Evolutionary conservation across 2,797 vertebrate species (phyloP).

Genomic region (Muscicapa comitata): DNA sequence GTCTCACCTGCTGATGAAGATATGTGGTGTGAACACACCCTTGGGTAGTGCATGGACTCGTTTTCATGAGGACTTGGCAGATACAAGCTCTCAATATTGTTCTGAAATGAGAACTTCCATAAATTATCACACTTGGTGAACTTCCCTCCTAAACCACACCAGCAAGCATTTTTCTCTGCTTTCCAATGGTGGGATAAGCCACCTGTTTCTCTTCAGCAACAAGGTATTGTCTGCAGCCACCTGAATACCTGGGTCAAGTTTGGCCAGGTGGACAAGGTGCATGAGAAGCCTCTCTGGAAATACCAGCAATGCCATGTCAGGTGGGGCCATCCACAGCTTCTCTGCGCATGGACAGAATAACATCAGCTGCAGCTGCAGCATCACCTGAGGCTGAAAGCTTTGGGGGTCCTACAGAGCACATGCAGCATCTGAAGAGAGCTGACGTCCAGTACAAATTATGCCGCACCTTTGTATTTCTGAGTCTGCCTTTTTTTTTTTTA

Average conservation of each 20-base stretch:
- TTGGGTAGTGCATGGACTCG: neutral
- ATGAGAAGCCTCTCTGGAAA: neutral
- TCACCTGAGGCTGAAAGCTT: neutral
- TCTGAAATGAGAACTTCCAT: neutral
- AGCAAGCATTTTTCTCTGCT: neutral
- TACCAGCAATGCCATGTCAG: neutral
- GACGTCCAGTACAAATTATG: neutral
- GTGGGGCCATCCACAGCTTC: rapidly evolving
- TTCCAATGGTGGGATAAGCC: neutral
- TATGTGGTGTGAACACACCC: rapidly evolving
- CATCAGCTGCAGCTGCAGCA: neutral
- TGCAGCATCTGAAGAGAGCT: neutral
- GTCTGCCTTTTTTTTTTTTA: neutral
- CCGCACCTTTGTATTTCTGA: neutral
- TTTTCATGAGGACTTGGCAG: neutral
- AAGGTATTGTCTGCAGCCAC: neutral
- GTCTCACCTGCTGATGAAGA: neutral
- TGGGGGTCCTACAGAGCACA: rapidly evolving
- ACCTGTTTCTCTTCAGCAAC: neutral
- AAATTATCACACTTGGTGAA: neutral
- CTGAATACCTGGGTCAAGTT: neutral
- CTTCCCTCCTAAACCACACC: neutral
- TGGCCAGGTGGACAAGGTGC: neutral
- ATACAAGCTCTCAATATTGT: neutral
- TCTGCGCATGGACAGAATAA: neutral